Conservation (phyloP, 2,113 vertebrate species). For the Paradisaea rubra region DNA sequence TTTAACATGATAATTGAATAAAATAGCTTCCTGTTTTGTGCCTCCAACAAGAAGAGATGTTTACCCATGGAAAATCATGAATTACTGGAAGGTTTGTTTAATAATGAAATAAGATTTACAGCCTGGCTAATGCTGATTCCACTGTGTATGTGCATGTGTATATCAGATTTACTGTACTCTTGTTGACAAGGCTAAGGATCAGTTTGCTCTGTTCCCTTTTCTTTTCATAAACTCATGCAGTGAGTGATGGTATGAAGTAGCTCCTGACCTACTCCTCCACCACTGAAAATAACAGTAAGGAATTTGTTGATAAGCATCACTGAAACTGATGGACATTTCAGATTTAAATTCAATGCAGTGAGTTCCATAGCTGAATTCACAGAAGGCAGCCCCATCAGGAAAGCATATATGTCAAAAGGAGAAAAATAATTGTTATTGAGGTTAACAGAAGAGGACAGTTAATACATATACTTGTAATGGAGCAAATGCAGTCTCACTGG, state of each 20-base stretch:
- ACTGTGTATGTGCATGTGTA: not conserved
- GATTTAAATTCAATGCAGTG: not conserved
- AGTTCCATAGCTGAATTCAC: not conserved
- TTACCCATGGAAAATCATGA: not conserved
- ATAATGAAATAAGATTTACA: not conserved
- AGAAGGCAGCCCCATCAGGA: not conserved
- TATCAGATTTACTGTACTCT: not conserved
- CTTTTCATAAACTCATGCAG: not conserved
- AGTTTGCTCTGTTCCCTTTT: not conserved
- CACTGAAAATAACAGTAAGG: not conserved
- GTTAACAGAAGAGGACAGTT: not conserved
- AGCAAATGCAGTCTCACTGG: not conserved
- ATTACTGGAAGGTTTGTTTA: not conserved
- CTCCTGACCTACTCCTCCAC: not conserved
- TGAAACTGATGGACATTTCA: not conserved
- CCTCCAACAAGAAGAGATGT: not conserved
- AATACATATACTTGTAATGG: not conserved
- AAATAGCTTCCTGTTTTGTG: not conserved
- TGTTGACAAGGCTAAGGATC: not conserved
- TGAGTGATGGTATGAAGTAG: not conserved
- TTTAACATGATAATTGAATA: not conserved
- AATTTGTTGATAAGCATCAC: not conserved
- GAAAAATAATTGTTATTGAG: not conserved
- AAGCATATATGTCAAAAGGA: not conserved
- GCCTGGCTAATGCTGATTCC: not conserved